These are phyloP conservation scores for Brevimyrus niger DNA, from an alignment of 2,113 vertebrate genomes.

Conservation along the genomic window DNA sequence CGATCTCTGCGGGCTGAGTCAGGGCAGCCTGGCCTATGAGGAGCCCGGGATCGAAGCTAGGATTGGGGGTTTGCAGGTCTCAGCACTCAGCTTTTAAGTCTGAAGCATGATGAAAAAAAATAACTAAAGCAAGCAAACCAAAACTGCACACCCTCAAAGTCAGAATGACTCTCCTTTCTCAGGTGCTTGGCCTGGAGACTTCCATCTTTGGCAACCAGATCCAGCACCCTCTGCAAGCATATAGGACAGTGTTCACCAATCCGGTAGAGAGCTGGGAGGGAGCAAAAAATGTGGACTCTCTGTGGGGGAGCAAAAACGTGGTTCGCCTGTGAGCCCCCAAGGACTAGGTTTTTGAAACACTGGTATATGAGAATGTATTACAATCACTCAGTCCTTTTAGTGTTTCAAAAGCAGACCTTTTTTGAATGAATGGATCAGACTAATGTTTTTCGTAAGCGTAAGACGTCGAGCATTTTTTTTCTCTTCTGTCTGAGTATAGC, in stretches of 20 bases:
- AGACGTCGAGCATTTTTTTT: background rate
- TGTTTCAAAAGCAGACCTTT: background rate
- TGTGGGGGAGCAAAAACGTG: too few relatives aligned
- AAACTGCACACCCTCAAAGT: background rate
- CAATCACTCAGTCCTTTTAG: background rate
- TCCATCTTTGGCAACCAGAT: background rate
- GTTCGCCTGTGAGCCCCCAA: too few relatives aligned
- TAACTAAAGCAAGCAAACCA: background rate
- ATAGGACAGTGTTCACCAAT: too few relatives aligned
- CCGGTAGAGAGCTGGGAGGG: too few relatives aligned
- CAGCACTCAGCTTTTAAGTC: background rate
- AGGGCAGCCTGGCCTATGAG: background rate
- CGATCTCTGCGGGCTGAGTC: background rate
- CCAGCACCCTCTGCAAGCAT: background rate
- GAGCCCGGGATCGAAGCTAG: background rate
- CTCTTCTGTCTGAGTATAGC: background rate
- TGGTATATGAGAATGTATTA: background rate
- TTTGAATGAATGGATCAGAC: background rate
- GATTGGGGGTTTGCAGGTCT: background rate
- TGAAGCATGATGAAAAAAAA: background rate
- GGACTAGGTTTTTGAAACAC: too few relatives aligned
- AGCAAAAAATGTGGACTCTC: too few relatives aligned
- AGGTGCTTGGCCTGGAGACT: background rate
- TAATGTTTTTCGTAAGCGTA: background rate
- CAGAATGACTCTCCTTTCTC: background rate